Evolutionary conservation across 2,888 invertebrate genomes (phyloP), one percentile per base, ranked within the genome.

Genomic region (Temnothorax ravouxi): DNA sequence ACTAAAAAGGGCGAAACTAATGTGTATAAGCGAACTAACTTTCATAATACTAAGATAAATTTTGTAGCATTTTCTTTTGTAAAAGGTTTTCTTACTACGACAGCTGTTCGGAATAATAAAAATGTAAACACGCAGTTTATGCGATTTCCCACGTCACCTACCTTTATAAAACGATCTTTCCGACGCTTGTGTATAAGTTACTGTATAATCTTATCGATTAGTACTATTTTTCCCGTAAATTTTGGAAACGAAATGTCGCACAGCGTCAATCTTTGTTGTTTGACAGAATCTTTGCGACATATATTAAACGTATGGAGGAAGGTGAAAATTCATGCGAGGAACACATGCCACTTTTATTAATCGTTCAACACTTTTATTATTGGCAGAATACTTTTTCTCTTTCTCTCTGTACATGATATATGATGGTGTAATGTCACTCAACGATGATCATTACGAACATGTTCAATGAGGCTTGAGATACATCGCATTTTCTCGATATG

Each of bases 351-450:
- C 66, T 91, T 92, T 92, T 86, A 67, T 88, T 93, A 93, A 93
- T 91, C 91, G 92, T 91, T 93, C 86, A 93, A 93, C 92, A 92
- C 91, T 93, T 93, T 93, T 93, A 94, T 93, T 93, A 94, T 94
- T 93, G 90, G 90, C 92, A 93, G 91, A 92, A 93, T 92, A 93
- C 88, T 92, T 84, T 79, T 67, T 75, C 44, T 75, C 29, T 76
- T 34, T 76, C 41, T 76, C 41, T 93, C 92, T 93, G 92, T 92
- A 93, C 93, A 93, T 91, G 89, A 86, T 92, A 90, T 91, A 87
- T 91, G 87, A 88, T 92, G 89, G 69, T 47, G 84, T 85, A 72
- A 86, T 84, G 83, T 82, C 44, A 84, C 86, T 91, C 83, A 86
- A 89, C 90, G 88, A 88, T 91, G 89, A 90, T 86, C 85, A 86